Base-by-base conservation (phyloP, 1,140 invertebrate species). In the Physella acuta region DNA sequence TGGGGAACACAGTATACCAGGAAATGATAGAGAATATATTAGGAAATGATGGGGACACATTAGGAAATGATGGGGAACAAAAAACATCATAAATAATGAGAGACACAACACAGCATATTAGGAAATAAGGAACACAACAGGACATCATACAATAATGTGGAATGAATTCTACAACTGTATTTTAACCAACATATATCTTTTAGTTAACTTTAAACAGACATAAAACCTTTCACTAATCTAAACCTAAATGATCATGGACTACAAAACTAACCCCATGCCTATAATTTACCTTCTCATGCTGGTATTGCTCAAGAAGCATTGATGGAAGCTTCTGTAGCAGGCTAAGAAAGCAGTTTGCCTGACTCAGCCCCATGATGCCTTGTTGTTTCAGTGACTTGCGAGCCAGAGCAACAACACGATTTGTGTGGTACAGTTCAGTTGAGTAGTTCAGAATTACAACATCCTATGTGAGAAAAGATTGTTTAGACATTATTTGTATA, bases 281-380 rank as follows among this genome's bases (percentile, higher is more conserved):
- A n/a, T n/a, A n/a, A 16, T 56, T 72, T 67, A 85, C 83, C 77
- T 89, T 89, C 79, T 91, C 90, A 79, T 87, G 82, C 3, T 86
- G 81, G 71, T 88, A 89, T 77, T 90, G 89, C 60, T 87, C 84
- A 61, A 88, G 84, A 16, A 87, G 75, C 24, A 90, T 76, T 16
- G 79, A 79, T 2, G 89, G 89, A 30, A 91, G 79, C 49, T 85
- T 79, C 33, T 82, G 81, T 0, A 89, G 79, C 16, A 90, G 79
- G 34, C 85, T 81, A 72, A 85, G 85, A 56, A 90, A 85, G 73
- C 87, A 89, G 1, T 88, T 87, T n/a, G 88, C 87, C 51, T 85
- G 82, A 71, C 88, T 84, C 11, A 90, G 81, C 28, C 87, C 87
- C 56, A 83, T 80, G 53, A 90, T 83, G 8, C 88, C 89, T 74